These are phyloP conservation scores for Globodera rostochiensis DNA, from an alignment of 1,140 invertebrate genomes.

Conservation along the genomic window DNA sequence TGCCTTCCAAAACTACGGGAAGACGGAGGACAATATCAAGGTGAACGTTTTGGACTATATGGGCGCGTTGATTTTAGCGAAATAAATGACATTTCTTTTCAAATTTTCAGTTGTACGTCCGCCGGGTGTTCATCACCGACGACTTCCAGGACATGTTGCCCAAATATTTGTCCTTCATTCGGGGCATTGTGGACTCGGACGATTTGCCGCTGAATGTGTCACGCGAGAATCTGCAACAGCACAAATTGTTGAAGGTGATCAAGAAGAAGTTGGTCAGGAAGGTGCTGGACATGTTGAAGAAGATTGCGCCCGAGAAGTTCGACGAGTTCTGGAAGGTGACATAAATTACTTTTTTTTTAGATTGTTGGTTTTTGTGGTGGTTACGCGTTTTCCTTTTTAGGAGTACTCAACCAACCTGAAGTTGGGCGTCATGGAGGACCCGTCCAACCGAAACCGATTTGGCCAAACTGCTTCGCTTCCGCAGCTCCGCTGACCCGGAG, in stretches of 20 bases:
- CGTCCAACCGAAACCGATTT: constrained; percentile 89
- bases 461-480: constrained; percentile 89
- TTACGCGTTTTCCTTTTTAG: constrained; percentile 18
- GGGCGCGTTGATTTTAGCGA: constrained; percentile 20
- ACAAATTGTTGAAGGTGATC: constrained; percentile 97
- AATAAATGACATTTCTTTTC: constrained; percentile 14
- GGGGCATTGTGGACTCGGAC: constrained; percentile 97
- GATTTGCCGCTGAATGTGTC: constrained; percentile 97
- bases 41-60: constrained; percentile 59
- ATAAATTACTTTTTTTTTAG: too few species aligned
- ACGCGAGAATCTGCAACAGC: constrained; percentile 91
- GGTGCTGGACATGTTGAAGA: constrained; percentile 90
- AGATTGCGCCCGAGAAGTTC: constrained; percentile 86
- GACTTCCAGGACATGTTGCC: constrained; percentile 99
- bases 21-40: constrained; percentile 91
- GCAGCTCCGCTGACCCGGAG: constrained; percentile 77
- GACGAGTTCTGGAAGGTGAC: constrained; percentile 88
- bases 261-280: constrained; percentile 98
- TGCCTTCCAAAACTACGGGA: constrained; percentile 90
- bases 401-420: constrained; percentile 99
- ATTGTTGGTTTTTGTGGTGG: too few species aligned
- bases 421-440: constrained; percentile 94
- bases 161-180: constrained; percentile 90
- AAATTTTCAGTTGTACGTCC: constrained; percentile 78
- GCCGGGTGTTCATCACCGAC: constrained; percentile 97